A percentile compares a stretch with the other conserved stretches of the same genome.
These are phyloP conservation scores for Mormyrus hasselquistii DNA, from an alignment of 2,797 vertebrate genomes.

Conservation along the genomic window DNA sequence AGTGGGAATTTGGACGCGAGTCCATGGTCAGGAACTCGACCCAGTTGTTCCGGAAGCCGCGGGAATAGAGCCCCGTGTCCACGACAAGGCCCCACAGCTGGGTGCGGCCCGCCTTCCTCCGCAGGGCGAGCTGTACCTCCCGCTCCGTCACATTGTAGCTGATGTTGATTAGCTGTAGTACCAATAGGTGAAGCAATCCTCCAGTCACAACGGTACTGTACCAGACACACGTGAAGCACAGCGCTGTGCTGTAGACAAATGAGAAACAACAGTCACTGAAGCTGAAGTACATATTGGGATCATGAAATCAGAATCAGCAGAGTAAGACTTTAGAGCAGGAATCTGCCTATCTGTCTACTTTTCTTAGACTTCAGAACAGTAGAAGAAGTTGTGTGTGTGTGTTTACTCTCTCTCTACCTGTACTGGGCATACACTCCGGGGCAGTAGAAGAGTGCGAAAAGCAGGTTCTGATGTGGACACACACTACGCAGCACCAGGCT, in stretches of 20 bases:
- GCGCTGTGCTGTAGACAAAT: conserved; percentile 66
- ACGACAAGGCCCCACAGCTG: conserved; percentile 75
- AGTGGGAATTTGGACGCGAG: conserved; percentile 25
- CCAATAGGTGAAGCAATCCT: conserved; percentile 81
- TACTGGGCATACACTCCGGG: conserved; percentile 82
- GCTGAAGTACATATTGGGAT: neutral
- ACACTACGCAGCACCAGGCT: conserved; percentile 75
- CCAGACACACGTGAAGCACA: conserved; percentile 94
- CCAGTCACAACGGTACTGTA: conserved; percentile 82
- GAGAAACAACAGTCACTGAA: conserved; percentile 20
- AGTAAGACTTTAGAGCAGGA: neutral
- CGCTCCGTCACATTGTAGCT: conserved; percentile 91
- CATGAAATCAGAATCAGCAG: neutral
- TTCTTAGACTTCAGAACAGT: neutral
- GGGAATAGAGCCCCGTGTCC: conserved; percentile 76
- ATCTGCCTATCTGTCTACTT: neutral
- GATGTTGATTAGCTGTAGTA: conserved; percentile 85
- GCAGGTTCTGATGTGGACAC: conserved; percentile 67
- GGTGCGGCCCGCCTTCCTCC: conserved; percentile 68
- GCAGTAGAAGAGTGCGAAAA: conserved; percentile 83
- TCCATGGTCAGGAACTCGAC: conserved; percentile 76
- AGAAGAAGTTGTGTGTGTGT: conserved; percentile 14
- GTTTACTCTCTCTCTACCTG: conserved; percentile 65
- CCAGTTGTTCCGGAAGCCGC: conserved; percentile 81
- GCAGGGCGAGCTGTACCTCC: conserved; percentile 76